A percentile compares a stretch with the other conserved stretches of the same genome.
phyloP scores from a whole-genome alignment of 1,140 invertebrate species.

The Megalopta genalis region DNA sequence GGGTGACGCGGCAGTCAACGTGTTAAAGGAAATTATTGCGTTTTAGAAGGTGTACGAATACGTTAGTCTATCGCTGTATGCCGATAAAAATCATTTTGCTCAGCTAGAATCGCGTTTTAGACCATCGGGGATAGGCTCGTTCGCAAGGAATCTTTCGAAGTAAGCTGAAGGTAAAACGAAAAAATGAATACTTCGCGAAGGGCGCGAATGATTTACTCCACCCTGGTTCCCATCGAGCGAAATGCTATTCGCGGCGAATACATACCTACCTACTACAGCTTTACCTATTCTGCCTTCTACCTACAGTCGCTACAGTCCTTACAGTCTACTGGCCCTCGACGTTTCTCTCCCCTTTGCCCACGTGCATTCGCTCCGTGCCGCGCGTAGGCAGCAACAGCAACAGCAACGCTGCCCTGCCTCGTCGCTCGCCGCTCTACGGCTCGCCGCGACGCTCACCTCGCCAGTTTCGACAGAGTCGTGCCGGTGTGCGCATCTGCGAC shows the following conservation, averaged over 20 bases:
- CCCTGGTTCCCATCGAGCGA: constrained; percentile 11
- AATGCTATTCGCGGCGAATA: constrained; percentile 19
- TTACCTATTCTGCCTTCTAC: not conserved
- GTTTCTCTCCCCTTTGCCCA: constrained; percentile 26
- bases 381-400: constrained; percentile 47
- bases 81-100: too few species aligned
- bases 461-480: constrained; percentile 62
- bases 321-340: not conserved
- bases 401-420: not conserved
- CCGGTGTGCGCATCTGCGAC: constrained; percentile 43
- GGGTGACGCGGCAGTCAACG: too few species aligned
- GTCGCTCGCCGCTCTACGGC: constrained; percentile 28
- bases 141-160: not conserved
- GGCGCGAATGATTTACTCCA: constrained; percentile 35
- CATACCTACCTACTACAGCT: not conserved
- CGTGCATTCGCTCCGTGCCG: constrained; percentile 35
- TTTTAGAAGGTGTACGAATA: too few species aligned
- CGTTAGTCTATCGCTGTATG: too few species aligned
- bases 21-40: too few species aligned
- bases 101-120: too few species aligned
- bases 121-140: not conserved
- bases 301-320: too few species aligned
- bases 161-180: not conserved
- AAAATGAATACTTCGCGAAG: not conserved
- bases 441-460: not conserved